Evolutionary conservation across 2,888 invertebrate genomes (phyloP), one percentile per base, ranked within the genome.

Genomic region (Leptogaster cylindrica): DNA sequence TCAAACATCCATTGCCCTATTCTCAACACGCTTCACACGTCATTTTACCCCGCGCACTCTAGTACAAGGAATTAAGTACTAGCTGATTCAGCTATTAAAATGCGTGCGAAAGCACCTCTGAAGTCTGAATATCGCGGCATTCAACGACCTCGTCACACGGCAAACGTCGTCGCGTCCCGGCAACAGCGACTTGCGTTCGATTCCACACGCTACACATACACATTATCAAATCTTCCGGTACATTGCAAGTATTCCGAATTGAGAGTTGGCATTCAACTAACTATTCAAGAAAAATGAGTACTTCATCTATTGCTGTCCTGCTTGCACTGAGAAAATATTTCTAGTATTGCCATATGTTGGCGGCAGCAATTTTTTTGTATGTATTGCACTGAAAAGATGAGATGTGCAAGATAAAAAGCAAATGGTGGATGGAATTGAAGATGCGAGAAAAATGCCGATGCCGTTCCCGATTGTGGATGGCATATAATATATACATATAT

Each of bases 301-400:
- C n/a, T n/a, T n/a, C n/a, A n/a, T n/a, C n/a, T n/a, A n/a, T n/a
- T n/a, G n/a, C n/a, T n/a, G n/a, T n/a, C n/a, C n/a, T n/a, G n/a
- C n/a, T n/a, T 52, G 12, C 2, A 28, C 12, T 36, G 33, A 28
- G 36, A 36, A 55, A 36, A 12, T 25, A 23, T 23, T 55, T n/a
- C 36, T 52, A 55, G 55, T 39, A 55, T 55, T 55, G 55, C 55
- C 55, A 55, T 36, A 55, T 55, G 36, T 16, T n/a, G 39, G n/a
- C n/a, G 18, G 10, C 25, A 27, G 1, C 16, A 36, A 36, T 36
- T 33, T 33, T n/a, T 8, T 36, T 36, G 36, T 36, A 23, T 36
- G 51, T 14, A 25, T 2, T 23, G 12, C 5, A 36, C 2, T 39
- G 55, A 2, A 25, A 6, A 23, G 10, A 25, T 55, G 23, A 36